A percentile compares a stretch with the other conserved stretches of the same genome.
These are phyloP conservation scores for Polyergus mexicanus DNA, from an alignment of 1,140 invertebrate genomes.

Conservation along the genomic window DNA sequence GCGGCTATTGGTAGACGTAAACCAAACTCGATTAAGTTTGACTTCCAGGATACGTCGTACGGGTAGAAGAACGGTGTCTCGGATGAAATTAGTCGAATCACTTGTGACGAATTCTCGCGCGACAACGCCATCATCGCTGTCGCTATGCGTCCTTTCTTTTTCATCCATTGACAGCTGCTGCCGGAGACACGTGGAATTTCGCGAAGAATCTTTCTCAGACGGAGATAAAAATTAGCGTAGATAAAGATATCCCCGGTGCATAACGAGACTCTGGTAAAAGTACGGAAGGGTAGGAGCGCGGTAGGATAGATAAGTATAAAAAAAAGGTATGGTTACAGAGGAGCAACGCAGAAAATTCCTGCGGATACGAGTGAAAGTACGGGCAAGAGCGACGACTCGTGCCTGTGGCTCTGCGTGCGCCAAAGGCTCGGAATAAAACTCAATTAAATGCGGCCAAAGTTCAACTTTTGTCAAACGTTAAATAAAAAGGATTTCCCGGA, in stretches of 20 bases:
- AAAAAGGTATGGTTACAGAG: conserved; percentile 41
- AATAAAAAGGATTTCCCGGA: conserved; percentile 48
- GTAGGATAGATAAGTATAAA: conserved; percentile 19
- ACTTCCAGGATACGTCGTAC: conserved; percentile 23
- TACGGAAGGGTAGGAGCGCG: conserved; percentile 15
- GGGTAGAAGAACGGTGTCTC: background rate
- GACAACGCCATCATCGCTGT: background rate
- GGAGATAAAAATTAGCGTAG: conserved; percentile 47
- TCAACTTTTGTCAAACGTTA: conserved; percentile 52
- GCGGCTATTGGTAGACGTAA: conserved; percentile 33
- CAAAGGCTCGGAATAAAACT: conserved; percentile 58
- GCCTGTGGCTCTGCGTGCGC: conserved; percentile 44
- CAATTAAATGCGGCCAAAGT: conserved; percentile 61
- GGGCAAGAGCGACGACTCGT: conserved; percentile 37
- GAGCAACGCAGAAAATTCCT: conserved; percentile 62
- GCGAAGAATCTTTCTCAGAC: conserved; percentile 50
- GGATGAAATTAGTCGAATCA: conserved; percentile 47
- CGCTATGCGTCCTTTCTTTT: background rate
- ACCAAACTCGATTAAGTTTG: conserved; percentile 55
- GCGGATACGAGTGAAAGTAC: conserved; percentile 42
- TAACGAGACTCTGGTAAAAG: conserved; percentile 37
- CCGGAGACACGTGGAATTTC: conserved; percentile 51
- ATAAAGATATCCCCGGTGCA: conserved; percentile 51
- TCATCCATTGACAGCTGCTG: background rate
- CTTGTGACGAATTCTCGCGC: conserved; percentile 27